Percentiles rank a stretch among this genome's conserved stretches.
phyloP scores from a whole-genome alignment of 2,113 vertebrate species.

The Syrmaticus mikado region DNA sequence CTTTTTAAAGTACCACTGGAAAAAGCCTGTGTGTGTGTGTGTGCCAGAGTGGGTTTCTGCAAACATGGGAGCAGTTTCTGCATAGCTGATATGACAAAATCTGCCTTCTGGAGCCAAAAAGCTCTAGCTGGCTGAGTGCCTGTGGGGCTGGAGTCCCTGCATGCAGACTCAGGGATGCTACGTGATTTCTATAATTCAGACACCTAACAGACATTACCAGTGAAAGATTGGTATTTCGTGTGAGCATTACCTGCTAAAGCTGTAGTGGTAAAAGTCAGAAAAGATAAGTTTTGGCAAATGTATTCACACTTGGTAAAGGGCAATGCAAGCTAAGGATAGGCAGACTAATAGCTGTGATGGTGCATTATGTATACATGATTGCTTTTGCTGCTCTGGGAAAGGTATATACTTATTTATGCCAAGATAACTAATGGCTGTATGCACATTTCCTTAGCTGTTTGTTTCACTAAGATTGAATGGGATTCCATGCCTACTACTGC shows the following conservation, averaged over 20 bases:
- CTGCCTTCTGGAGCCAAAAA: slow-evolving; percentile 16
- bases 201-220: neutral
- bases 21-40: neutral
- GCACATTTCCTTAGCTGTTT: neutral
- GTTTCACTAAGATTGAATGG: neutral
- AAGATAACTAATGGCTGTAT: slow-evolving; percentile 1
- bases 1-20: neutral
- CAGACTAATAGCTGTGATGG: neutral
- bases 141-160: neutral
- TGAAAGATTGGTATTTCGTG: neutral
- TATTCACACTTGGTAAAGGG: slow-evolving; percentile 13
- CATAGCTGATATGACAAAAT: neutral
- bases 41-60: neutral
- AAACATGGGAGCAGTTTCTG: neutral
- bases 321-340: neutral
- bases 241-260: neutral
- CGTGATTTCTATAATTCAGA: neutral
- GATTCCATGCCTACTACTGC: neutral
- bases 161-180: neutral
- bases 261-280: slow-evolving; percentile 14
- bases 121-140: neutral
- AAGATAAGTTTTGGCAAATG: slow-evolving; percentile 11
- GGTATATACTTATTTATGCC: slow-evolving; percentile 15
- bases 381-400: slow-evolving; percentile 12
- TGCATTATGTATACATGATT: neutral